These are phyloP conservation scores for Suncus etruscus DNA, from an alignment of 2,113 vertebrate genomes.

Conservation along the genomic window DNA sequence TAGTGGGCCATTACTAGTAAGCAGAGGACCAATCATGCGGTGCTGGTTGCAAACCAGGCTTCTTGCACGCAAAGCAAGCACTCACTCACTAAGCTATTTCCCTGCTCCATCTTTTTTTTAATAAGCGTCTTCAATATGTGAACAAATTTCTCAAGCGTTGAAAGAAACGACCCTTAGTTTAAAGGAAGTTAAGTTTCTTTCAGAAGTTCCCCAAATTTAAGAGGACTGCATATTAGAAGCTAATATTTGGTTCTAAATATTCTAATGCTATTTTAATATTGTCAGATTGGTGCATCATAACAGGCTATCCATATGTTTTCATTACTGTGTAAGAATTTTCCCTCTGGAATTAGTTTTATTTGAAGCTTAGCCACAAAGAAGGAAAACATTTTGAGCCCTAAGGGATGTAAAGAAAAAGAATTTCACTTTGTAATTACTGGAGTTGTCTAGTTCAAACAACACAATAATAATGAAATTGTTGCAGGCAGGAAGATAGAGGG, in stretches of 20 bases:
- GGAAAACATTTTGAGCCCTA: not conserved
- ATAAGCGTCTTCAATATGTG: not conserved
- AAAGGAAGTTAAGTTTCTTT: conserved; percentile 10
- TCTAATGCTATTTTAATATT: not conserved
- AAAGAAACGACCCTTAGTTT: conserved; percentile 6
- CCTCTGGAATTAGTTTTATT: not conserved
- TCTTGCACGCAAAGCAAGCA: no score
- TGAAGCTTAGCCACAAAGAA: conserved; percentile 6
- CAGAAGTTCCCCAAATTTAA: not conserved
- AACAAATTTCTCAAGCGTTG: not conserved
- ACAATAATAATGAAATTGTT: conserved; percentile 9
- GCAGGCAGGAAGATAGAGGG: no score
- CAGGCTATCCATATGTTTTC: not conserved
- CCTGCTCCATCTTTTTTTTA: not conserved
- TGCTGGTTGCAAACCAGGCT: no score
- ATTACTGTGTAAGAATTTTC: conserved; percentile 20
- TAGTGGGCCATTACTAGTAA: no score
- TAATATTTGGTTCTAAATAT: conserved; percentile 11
- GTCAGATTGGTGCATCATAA: not conserved
- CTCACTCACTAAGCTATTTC: no score
- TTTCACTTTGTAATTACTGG: conserved; percentile 43
- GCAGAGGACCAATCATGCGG: no score
- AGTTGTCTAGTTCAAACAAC: not conserved
- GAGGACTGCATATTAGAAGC: not conserved
- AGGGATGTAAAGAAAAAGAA: not conserved